Evolutionary conservation across 2,888 invertebrate genomes (phyloP), one percentile per base, ranked within the genome.

Genomic region (Dexiosoma caninum): DNA sequence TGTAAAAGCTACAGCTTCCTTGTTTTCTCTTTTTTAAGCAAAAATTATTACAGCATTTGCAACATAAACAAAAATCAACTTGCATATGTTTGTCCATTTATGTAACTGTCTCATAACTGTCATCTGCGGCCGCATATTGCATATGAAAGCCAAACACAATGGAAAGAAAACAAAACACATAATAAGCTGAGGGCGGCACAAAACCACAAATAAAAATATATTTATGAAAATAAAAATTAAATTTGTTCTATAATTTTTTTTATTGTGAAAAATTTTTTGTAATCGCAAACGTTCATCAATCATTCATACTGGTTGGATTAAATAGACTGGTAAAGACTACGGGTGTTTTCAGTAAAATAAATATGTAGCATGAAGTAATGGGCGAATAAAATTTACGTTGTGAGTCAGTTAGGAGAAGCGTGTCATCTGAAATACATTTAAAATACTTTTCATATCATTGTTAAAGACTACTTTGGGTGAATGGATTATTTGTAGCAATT

Each of bases 101-200:
- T 59, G 53, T 53, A 23, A 40, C 30, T 53, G 57, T 23, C 57
- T 40, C 57, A 40, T 59, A 59, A 23, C 23, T 59, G 57, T 27
- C 40, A 23, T 37, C 40, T 59, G 23, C 21, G 37, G 8, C 23
- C 23, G 4, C 9, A 40, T 40, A 23, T 23, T n/a, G 9, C 8
- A 21, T 14, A n/a, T 14, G 35, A 1, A 23, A 40, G 40, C 40
- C 12, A 32, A 10, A 21, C 21, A 21, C 2, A 32, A n/a, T n/a
- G n/a, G n/a, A 19, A 35, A 32, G 2, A 32, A 32, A 55, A 12
- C 4, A 12, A 40, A 40, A 32, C 10, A 32, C 32, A 32, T 16
- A 4, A 40, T 23, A 23, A 23, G 7, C 30, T 14, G 3, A 30
- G 9, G 23, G 7, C 4, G 3, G 21, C 9, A 40, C n/a, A 5